These are phyloP conservation scores for Cantharis rufa DNA, from an alignment of 2,888 invertebrate genomes.

Conservation along the genomic window DNA sequence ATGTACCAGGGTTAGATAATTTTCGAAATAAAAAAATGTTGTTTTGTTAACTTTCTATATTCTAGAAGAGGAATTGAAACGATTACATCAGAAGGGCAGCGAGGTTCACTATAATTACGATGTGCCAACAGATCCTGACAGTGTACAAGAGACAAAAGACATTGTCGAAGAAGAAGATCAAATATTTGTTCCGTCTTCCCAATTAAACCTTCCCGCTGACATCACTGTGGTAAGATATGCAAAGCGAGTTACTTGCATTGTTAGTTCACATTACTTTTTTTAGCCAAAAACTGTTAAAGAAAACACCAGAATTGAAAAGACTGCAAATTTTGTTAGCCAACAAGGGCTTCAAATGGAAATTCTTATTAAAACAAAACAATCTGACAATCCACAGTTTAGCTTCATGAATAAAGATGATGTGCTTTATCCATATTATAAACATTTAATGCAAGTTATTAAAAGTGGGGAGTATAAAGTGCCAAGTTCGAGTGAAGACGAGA, in stretches of 20 bases:
- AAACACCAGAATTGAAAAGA: slow-evolving; percentile 94
- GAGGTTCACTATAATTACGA: slow-evolving; percentile 82
- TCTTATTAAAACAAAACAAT: slow-evolving; percentile 95
- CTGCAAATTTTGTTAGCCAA: slow-evolving; percentile 81
- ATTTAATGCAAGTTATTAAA: slow-evolving; percentile 71
- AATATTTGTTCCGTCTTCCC: slow-evolving; percentile 72
- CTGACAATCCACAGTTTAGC: slow-evolving; percentile 88
- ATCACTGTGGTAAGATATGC: slow-evolving; percentile 67
- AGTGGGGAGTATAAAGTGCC: slow-evolving; percentile 63
- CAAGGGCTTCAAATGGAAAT: slow-evolving; percentile 99
- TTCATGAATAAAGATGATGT: slow-evolving; percentile 87
- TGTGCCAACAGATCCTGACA: slow-evolving; percentile 56
- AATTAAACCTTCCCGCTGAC: slow-evolving; percentile 76
- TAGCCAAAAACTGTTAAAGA: slow-evolving; percentile 87
- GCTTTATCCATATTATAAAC: slow-evolving; percentile 88
- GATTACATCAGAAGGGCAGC: slow-evolving; percentile 74
- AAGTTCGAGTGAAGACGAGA: slow-evolving; percentile 33
- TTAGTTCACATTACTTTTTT: slow-evolving; percentile 35
- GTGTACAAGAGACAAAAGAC: slow-evolving; percentile 53
- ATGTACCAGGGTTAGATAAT: slow-evolving; percentile 81
- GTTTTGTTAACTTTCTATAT: slow-evolving; percentile 24
- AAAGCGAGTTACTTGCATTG: background rate
- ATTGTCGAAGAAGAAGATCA: slow-evolving; percentile 68
- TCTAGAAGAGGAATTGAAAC: slow-evolving; percentile 90
- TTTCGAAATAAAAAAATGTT: background rate